Percentiles rank a stretch among this genome's conserved stretches.
phyloP scores from a whole-genome alignment of 1,140 invertebrate genomes.

The Brachionus asplanchnoidis region DNA sequence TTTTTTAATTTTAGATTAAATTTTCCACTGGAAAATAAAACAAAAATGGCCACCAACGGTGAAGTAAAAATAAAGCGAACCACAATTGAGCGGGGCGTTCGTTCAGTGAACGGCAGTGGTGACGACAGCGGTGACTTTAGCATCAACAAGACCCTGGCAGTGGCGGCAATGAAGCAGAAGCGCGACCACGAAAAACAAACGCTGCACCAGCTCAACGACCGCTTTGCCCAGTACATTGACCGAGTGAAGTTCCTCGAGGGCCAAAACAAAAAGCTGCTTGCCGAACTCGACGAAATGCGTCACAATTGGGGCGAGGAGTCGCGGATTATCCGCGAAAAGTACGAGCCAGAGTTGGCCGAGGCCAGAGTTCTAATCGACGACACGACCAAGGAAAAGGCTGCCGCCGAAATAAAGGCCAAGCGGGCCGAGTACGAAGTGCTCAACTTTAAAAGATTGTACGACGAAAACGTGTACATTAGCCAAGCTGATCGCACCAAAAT shows the following conservation, averaged over 20 bases:
- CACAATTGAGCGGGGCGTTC: constrained; percentile 6
- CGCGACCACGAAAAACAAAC: constrained; percentile 33
- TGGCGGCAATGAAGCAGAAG: neutral
- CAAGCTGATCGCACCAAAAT: constrained; percentile 28
- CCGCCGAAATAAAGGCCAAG: constrained; percentile 36
- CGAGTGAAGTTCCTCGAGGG: constrained; percentile 42
- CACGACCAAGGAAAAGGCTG: constrained; percentile 19
- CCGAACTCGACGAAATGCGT: constrained; percentile 21
- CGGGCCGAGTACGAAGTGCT: constrained; percentile 27
- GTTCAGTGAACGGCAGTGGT: constrained; percentile 2
- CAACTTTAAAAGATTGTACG: constrained; percentile 18
- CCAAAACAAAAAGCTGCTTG: constrained; percentile 29
- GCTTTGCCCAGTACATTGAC: constrained; percentile 40
- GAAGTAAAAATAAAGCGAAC: constrained; percentile 2
- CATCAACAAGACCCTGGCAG: neutral
- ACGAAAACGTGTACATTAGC: neutral
- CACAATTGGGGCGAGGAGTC: constrained; percentile 34
- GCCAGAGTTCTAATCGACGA: constrained; percentile 24
- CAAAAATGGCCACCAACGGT: neutral
- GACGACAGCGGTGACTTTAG: constrained; percentile 5
- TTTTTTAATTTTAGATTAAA: neutral
- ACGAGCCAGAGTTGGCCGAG: constrained; percentile 40
- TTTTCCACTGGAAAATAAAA: neutral
- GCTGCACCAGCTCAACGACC: constrained; percentile 26
- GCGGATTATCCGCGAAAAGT: neutral